Evolutionary conservation across 2,888 invertebrate species (phyloP).

Genomic region (Lasius fuliginosus): DNA sequence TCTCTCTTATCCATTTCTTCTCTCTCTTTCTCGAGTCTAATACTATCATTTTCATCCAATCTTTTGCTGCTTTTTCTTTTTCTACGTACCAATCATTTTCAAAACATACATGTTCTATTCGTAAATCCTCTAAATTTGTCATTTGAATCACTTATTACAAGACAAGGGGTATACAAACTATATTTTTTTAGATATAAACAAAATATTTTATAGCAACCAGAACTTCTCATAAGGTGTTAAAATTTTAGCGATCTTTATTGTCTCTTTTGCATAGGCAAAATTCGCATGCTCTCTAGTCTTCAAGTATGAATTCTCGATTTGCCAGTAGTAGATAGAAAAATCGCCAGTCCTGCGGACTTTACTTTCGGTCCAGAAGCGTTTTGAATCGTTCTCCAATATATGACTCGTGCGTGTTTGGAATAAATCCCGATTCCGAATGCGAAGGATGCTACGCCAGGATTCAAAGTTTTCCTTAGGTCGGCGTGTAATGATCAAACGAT

Average conservation of each 20-base stretch:
- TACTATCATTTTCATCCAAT: conserved; percentile 12
- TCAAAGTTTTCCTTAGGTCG: conserved; percentile 62
- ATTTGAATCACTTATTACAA: background rate
- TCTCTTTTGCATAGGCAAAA: conserved; percentile 38
- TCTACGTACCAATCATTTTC: conserved; percentile 26
- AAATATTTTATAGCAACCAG: background rate
- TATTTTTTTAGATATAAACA: background rate
- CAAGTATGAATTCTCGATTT: conserved; percentile 57
- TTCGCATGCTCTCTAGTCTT: conserved; percentile 39
- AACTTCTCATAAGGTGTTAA: background rate
- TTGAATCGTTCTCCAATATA: conserved; percentile 67
- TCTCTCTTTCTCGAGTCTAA: conserved; percentile 11
- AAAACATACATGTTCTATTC: background rate
- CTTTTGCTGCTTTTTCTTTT: conserved; percentile 33
- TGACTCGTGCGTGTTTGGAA: conserved; percentile 55
- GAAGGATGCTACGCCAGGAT: conserved; percentile 39
- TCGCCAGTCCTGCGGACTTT: conserved; percentile 38
- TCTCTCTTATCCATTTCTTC: conserved; percentile 1
- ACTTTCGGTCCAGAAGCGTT: conserved; percentile 28
- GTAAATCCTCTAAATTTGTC: background rate
- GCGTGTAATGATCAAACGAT: conserved; percentile 72
- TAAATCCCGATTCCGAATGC: conserved; percentile 50
- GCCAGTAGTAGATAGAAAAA: conserved; percentile 43
- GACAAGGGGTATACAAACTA: background rate
- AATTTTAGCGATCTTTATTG: background rate